Percentiles rank a stretch among this genome's conserved stretches.
Evolutionary conservation across 92 coral and sea anemone species (phyloP).

Genomic region (Heliopora coerulea): DNA sequence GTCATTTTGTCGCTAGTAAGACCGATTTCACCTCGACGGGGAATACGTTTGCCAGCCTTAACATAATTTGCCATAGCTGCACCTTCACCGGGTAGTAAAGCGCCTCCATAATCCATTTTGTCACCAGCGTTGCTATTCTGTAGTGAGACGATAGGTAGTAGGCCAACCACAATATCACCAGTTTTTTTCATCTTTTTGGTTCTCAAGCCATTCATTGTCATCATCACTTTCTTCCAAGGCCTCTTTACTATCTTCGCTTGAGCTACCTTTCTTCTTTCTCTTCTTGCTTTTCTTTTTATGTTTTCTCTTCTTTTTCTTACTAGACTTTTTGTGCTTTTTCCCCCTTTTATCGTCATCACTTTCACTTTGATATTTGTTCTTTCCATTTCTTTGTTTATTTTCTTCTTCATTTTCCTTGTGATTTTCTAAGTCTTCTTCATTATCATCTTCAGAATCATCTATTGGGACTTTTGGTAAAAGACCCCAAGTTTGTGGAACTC

Average conservation of each 20-base stretch:
- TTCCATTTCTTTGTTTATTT: constrained; percentile 14
- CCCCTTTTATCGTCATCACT: constrained; percentile 71
- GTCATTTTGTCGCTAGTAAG: constrained; percentile 84
- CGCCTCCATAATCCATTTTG: constrained; percentile 85
- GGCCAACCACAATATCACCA: constrained; percentile 72
- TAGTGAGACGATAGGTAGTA: constrained; percentile 63
- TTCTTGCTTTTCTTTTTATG: constrained; percentile 78
- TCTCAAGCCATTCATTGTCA: constrained; percentile 88
- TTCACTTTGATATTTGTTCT: constrained; percentile 57
- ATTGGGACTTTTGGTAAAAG: constrained; percentile 76
- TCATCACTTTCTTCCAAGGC: constrained; percentile 71
- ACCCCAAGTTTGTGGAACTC: constrained; percentile 93
- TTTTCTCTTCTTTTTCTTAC: constrained; percentile 81
- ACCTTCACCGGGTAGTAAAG: constrained; percentile 96
- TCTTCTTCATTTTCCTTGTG: constrained; percentile 1
- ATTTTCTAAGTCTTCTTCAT: constrained; percentile 11
- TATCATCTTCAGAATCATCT: constrained; percentile 51
- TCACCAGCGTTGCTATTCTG: constrained; percentile 59
- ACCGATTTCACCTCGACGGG: constrained; percentile 99
- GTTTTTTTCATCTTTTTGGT: constrained; percentile 64
- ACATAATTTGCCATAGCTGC: constrained; percentile 99
- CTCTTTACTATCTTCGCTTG: constrained; percentile 82
- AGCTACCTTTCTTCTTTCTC: constrained; percentile 63
- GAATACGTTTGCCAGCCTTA: constrained; percentile 96
- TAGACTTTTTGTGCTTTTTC: constrained; percentile 69